Conservation (phyloP, 2,888 invertebrate species). For the Cheilosia scutellata region DNA sequence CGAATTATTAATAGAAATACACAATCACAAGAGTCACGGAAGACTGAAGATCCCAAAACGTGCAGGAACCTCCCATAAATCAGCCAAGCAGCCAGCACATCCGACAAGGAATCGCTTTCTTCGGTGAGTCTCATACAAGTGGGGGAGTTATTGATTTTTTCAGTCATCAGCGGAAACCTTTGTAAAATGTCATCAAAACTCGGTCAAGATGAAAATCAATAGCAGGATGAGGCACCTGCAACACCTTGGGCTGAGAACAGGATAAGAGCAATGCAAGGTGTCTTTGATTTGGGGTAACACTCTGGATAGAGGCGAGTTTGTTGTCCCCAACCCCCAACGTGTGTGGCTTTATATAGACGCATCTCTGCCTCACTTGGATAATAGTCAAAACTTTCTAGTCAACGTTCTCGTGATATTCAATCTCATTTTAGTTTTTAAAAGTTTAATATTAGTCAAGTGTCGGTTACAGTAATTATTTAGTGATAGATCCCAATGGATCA, state of each 20-base stretch:
- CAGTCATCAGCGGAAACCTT: constrained; percentile 40
- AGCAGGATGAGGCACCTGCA: constrained; percentile 34
- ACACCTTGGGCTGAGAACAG: constrained; percentile 20
- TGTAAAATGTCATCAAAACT: constrained; percentile 28
- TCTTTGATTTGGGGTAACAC: constrained; percentile 74
- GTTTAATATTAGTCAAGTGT: constrained; percentile 6
- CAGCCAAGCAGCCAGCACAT: constrained; percentile 8
- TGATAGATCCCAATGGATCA: constrained; percentile 77
- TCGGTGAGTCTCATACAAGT: constrained; percentile 54
- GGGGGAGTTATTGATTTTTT: constrained; percentile 69
- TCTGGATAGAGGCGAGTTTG: constrained; percentile 40
- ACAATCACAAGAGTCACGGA: constrained; percentile 19
- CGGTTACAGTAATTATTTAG: constrained; percentile 40
- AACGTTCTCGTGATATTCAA: constrained; percentile 74
- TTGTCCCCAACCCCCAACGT: constrained; percentile 3
- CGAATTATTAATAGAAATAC: constrained; percentile 56
- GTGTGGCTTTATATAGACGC: constrained; percentile 21
- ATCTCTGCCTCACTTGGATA: constrained; percentile 36
- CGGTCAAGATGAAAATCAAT: constrained; percentile 63
- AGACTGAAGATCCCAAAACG: not conserved
- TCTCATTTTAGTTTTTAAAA: constrained; percentile 59
- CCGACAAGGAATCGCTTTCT: constrained; percentile 33
- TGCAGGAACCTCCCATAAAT: constrained; percentile 38
- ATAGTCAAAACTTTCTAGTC: constrained; percentile 63
- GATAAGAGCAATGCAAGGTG: constrained; percentile 56